A percentile compares a stretch with the other conserved stretches of the same genome.
phyloP scores from a whole-genome alignment of 1,140 invertebrate species.

The Macrosteles quadrilineatus region DNA sequence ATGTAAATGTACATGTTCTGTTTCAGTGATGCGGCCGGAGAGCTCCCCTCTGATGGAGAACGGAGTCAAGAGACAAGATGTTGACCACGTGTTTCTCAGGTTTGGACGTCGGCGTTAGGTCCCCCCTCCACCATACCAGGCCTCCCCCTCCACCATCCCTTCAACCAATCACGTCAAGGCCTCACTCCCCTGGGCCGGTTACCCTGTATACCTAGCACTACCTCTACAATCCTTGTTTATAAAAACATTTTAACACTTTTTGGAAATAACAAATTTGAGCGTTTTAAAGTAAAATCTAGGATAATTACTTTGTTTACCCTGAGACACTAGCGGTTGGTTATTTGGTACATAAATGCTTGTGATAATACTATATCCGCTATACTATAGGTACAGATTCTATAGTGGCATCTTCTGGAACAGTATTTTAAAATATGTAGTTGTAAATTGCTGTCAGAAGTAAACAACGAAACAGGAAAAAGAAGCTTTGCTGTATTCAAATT shows the following conservation, averaged over 20 bases:
- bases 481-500: too few relatives aligned
- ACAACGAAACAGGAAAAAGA: too few relatives aligned
- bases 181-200: neutral
- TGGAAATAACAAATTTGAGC: neutral
- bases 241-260: neutral
- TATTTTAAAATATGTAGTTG: too few relatives aligned
- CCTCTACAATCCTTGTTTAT: neutral
- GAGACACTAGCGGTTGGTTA: neutral
- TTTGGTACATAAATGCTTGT: too few relatives aligned
- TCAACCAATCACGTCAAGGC: neutral
- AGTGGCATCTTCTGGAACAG: too few relatives aligned
- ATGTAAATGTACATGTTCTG: too few relatives aligned
- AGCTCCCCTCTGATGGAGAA: conserved; percentile 49
- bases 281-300: neutral
- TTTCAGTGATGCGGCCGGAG: conserved; percentile 36
- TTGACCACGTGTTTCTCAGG: conserved; percentile 78
- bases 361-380: too few relatives aligned
- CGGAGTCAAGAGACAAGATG: conserved; percentile 74
- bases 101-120: conserved; percentile 67
- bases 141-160: neutral
- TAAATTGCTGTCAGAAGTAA: too few relatives aligned
- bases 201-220: neutral
- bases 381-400: too few relatives aligned
- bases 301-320: neutral
- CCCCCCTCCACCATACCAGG: neutral